Conservation (phyloP, 2,888 invertebrate genomes). For the Nephrotoma appendiculata region DNA sequence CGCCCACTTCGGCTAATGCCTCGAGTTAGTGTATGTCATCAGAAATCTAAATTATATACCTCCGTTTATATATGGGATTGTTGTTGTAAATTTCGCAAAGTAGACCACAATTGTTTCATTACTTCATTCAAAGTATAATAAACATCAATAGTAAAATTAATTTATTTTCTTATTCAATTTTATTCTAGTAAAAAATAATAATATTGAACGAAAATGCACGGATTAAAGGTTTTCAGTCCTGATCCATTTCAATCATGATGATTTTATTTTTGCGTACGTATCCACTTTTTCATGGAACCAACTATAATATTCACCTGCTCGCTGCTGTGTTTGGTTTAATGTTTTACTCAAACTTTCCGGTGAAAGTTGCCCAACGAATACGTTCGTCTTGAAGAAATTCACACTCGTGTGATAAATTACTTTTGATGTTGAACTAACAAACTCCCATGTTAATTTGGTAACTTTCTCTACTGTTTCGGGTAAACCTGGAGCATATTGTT, state of each 20-base stretch:
- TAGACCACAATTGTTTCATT: no score
- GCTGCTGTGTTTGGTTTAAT: slow-evolving; percentile 50
- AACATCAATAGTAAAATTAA: neutral
- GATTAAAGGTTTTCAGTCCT: neutral
- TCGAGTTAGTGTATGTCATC: no score
- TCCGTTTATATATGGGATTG: no score
- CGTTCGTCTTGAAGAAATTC: neutral
- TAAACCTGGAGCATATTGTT: neutral
- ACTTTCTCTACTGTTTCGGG: neutral
- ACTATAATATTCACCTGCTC: slow-evolving; percentile 52
- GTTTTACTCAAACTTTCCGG: slow-evolving; percentile 62
- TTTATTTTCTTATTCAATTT: neutral
- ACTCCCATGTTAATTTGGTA: neutral
- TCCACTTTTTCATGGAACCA: slow-evolving; percentile 70
- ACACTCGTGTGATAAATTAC: neutral
- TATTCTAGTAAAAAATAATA: neutral
- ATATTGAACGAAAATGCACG: neutral
- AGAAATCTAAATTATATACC: no score
- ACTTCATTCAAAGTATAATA: no score
- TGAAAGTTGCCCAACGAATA: slow-evolving; percentile 46
- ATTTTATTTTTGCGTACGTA: slow-evolving; percentile 53
- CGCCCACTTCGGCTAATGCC: no score
- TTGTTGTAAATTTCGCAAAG: no score
- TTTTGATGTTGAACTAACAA: neutral
- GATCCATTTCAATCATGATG: slow-evolving; percentile 23